These are phyloP conservation scores for Hedya salicella DNA, from an alignment of 2,888 invertebrate species.

Conservation along the genomic window DNA sequence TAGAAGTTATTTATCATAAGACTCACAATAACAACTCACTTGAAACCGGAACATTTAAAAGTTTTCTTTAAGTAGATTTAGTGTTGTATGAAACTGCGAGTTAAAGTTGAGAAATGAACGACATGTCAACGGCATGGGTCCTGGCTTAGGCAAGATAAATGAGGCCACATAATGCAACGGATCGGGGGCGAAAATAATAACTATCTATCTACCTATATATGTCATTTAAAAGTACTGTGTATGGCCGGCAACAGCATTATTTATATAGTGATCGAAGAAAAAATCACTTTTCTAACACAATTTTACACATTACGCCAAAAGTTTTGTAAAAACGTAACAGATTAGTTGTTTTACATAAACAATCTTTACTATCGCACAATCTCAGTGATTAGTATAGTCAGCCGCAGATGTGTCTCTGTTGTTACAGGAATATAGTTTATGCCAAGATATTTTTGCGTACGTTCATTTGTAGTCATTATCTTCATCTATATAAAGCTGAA, in stretches of 20 bases:
- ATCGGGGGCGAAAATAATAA: slow-evolving; percentile 53
- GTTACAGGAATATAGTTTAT: no score
- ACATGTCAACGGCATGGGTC: slow-evolving; percentile 73
- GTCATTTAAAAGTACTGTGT: slow-evolving; percentile 18
- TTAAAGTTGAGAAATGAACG: slow-evolving; percentile 72
- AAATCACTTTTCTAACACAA: no score
- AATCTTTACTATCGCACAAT: no score
- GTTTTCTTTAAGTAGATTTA: slow-evolving; percentile 62
- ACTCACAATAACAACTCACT: slow-evolving; percentile 29
- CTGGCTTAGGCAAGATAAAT: slow-evolving; percentile 72
- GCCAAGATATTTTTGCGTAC: no score
- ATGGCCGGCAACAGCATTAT: not conserved
- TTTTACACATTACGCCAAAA: no score
- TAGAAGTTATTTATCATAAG: not conserved
- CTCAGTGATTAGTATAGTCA: no score
- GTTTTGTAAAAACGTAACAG: no score
- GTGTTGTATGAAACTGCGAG: slow-evolving; percentile 63
- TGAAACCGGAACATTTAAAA: slow-evolving; percentile 45
- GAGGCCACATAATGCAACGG: slow-evolving; percentile 68
- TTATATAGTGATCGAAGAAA: no score
- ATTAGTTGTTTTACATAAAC: no score
- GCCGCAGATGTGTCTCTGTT: no score
- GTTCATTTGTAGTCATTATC: no score
- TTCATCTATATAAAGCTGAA: no score
- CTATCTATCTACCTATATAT: slow-evolving; percentile 14